Percentiles rank a stretch among this genome's conserved stretches.
Evolutionary conservation across 1,140 invertebrate species (phyloP).

Genomic region (Diploscapter pachys): DNA sequence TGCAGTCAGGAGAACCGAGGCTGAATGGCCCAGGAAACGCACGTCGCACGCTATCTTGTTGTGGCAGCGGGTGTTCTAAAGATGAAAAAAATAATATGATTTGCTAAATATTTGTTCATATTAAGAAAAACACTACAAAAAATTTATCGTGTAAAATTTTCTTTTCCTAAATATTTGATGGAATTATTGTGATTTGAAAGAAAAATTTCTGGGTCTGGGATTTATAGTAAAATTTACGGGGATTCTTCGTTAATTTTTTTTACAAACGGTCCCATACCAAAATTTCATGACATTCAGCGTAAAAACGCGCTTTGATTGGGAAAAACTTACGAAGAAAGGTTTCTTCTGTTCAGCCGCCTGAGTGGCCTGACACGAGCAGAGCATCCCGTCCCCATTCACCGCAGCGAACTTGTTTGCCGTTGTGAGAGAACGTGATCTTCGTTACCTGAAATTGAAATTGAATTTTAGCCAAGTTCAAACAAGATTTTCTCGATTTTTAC

Average conservation of each 20-base stretch:
- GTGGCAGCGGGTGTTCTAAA: slow-evolving; percentile 89
- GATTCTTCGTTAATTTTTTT: too few species aligned
- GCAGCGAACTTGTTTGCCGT: slow-evolving; percentile 83
- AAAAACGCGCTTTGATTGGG: not conserved
- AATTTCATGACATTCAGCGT: too few species aligned
- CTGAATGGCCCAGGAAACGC: slow-evolving; percentile 86
- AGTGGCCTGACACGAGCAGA: slow-evolving; percentile 72
- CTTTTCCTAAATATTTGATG: too few species aligned
- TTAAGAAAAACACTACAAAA: too few species aligned
- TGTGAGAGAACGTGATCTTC: slow-evolving; percentile 84
- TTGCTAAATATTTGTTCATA: too few species aligned
- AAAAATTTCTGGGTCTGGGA: too few species aligned
- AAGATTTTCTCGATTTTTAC: too few species aligned
- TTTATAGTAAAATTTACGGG: too few species aligned
- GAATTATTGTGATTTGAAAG: too few species aligned
- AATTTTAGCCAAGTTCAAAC: too few species aligned
- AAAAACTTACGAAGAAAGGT: slow-evolving; percentile 85
- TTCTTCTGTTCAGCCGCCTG: slow-evolving; percentile 75
- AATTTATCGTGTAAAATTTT: too few species aligned
- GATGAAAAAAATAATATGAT: slow-evolving; percentile 36
- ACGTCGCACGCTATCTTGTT: slow-evolving; percentile 95
- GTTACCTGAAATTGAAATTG: slow-evolving; percentile 62
- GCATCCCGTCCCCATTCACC: slow-evolving; percentile 58
- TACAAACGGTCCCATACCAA: too few species aligned
- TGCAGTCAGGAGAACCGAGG: slow-evolving; percentile 92